phyloP scores from a whole-genome alignment of 2,797 vertebrate species.

The Malurus leucopterus region DNA sequence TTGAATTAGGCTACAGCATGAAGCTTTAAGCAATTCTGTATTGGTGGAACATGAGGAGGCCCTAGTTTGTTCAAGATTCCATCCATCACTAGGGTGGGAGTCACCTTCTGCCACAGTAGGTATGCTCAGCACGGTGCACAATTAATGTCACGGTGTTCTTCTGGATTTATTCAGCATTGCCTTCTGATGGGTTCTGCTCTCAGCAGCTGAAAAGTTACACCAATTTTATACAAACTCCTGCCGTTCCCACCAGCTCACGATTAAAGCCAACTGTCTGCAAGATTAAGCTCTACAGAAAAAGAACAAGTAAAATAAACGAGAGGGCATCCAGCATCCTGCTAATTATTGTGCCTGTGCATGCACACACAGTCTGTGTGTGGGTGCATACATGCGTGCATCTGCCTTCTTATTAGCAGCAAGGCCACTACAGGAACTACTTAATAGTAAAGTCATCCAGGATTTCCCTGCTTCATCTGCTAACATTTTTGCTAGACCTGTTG shows the following conservation, averaged over 20 bases:
- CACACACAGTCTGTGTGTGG: not conserved
- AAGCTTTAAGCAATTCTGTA: slow-evolving; percentile 1
- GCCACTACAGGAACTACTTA: not conserved
- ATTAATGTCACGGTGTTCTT: slow-evolving; percentile 17
- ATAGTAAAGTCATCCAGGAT: not conserved
- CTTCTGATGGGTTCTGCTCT: slow-evolving; percentile 22
- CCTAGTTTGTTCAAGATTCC: not conserved
- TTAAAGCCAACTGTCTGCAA: slow-evolving; percentile 31
- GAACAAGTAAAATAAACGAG: slow-evolving; percentile 43
- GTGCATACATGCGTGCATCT: accelerated
- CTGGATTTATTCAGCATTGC: slow-evolving; percentile 26
- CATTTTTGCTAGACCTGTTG: not conserved
- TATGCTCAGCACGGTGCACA: slow-evolving; percentile 31
- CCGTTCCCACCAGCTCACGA: not conserved
- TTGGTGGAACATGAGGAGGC: slow-evolving; percentile 18
- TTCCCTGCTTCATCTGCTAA: not conserved
- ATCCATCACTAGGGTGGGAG: slow-evolving; percentile 38
- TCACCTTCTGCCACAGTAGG: slow-evolving; percentile 43
- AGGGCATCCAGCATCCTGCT: slow-evolving; percentile 6
- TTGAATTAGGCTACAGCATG: not conserved
- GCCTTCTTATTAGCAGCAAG: not conserved
- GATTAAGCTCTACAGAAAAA: slow-evolving; percentile 60
- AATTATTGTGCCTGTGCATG: slow-evolving; percentile 14
- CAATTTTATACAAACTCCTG: slow-evolving; percentile 47
- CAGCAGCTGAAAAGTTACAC: slow-evolving; percentile 9